Percentiles rank a stretch among this genome's conserved stretches.
Evolutionary conservation across 2,888 invertebrate genomes (phyloP).

Genomic region (Therioaphis trifolii): DNA sequence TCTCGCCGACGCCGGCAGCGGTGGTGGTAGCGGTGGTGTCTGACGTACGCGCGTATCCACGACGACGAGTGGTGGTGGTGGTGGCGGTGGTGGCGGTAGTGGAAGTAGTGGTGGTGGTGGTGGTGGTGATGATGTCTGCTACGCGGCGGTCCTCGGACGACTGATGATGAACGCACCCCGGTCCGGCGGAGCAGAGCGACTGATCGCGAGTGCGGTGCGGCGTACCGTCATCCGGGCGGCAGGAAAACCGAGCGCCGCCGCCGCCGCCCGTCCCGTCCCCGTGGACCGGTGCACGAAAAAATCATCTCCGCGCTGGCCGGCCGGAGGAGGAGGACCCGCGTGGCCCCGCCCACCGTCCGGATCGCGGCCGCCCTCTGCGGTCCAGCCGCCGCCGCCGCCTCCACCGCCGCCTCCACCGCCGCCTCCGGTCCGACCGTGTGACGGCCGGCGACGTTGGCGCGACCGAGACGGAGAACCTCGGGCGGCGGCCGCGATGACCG

Average conservation of each 20-base stretch:
- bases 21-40: background rate
- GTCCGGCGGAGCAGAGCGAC: slow-evolving; percentile 52
- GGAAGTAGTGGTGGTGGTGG: background rate
- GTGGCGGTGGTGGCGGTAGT: background rate
- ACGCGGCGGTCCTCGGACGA: background rate
- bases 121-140: background rate
- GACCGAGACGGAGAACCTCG: background rate
- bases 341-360: background rate
- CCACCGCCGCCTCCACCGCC: background rate
- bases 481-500: background rate
- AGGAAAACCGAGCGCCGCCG: slow-evolving; percentile 18
- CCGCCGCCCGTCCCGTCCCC: slow-evolving; percentile 1
- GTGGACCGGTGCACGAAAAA: slow-evolving; percentile 23
- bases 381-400: too few relatives aligned
- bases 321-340: background rate
- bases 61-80: too few relatives aligned
- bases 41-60: background rate
- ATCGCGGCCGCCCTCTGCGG: background rate
- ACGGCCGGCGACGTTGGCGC: slow-evolving; percentile 13
- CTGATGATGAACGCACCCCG: slow-evolving; percentile 29
- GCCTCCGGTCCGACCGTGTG: background rate
- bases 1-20: background rate
- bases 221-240: slow-evolving; percentile 16
- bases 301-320: background rate
- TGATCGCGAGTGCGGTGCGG: slow-evolving; percentile 50